These are phyloP conservation scores for Porphyrio hochstetteri DNA, from an alignment of 2,113 vertebrate species.

Conservation along the genomic window DNA sequence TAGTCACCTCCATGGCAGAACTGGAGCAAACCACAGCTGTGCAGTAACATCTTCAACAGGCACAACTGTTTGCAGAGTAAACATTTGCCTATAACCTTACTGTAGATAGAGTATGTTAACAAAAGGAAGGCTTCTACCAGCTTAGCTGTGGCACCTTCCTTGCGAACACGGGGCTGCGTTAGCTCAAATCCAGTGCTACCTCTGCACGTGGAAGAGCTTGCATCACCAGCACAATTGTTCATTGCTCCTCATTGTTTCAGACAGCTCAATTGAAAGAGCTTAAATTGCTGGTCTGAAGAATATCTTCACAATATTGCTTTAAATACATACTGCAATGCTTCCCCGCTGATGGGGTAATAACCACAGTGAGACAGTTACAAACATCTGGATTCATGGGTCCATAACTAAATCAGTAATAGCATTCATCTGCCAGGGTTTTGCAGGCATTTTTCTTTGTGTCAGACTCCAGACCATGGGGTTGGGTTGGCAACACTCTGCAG, in stretches of 20 bases:
- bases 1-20: not conserved
- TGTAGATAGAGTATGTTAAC: constrained; percentile 30
- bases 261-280: constrained; percentile 28
- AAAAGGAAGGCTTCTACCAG: constrained; percentile 31
- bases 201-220: not conserved
- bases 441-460: constrained; percentile 35
- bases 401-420: constrained; percentile 21
- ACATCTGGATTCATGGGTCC: constrained; percentile 49
- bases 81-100: constrained; percentile 54
- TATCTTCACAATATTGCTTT: constrained; percentile 3
- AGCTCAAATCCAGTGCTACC: not conserved
- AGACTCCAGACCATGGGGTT: not conserved
- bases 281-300: constrained; percentile 30
- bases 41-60: constrained; percentile 63
- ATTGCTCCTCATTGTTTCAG: constrained; percentile 12
- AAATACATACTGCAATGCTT: constrained; percentile 14
- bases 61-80: constrained; percentile 60
- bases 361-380: constrained; percentile 17
- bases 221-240: not conserved
- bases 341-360: constrained; percentile 36
- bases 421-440: not conserved
- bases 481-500: constrained; percentile 10
- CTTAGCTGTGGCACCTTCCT: not conserved
- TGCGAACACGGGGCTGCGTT: not conserved
- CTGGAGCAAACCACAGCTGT: constrained; percentile 33